phyloP scores from a whole-genome alignment of 1,140 invertebrate species.

The Drosophila ambigua region DNA sequence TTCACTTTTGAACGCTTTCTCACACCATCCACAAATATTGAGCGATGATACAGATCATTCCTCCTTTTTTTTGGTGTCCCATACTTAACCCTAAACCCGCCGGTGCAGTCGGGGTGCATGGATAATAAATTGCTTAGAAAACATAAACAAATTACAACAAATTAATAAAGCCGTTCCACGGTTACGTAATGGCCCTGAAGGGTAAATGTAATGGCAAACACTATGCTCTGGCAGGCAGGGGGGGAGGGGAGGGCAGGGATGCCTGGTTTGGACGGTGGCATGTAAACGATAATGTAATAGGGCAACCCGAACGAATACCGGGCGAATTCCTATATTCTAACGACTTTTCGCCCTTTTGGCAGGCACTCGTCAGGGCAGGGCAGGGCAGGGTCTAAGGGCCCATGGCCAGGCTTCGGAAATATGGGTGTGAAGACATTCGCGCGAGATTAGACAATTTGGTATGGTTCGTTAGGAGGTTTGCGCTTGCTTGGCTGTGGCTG shows the following conservation, averaged over 20 bases:
- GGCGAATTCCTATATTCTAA: conserved; percentile 18
- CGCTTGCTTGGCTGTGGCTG: conserved; percentile 9
- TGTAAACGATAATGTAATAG: conserved; percentile 70
- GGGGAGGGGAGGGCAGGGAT: conserved; percentile 4
- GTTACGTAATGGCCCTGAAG: conserved; percentile 52
- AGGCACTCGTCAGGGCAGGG: conserved; percentile 36
- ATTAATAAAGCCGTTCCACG: conserved; percentile 67
- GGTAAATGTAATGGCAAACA: too few relatives aligned
- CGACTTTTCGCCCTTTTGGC: conserved; percentile 13
- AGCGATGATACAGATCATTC: conserved; percentile 19
- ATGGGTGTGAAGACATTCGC: conserved; percentile 71
- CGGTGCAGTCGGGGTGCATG: conserved; percentile 9
- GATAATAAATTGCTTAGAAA: conserved; percentile 71
- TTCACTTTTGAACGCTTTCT: too few relatives aligned
- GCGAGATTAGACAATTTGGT: conserved; percentile 71
- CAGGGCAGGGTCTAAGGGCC: too few relatives aligned
- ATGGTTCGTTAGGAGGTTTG: conserved; percentile 69
- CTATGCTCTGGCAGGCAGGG: conserved; percentile 5
- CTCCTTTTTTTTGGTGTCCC: background rate
- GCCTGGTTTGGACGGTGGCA: conserved; percentile 35
- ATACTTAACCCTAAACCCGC: conserved; percentile 37
- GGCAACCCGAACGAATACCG: conserved; percentile 19
- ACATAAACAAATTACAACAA: conserved; percentile 78
- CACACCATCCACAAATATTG: background rate
- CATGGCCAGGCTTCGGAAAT: background rate